A percentile compares a stretch with the other conserved stretches of the same genome.
Evolutionary conservation across 2,113 vertebrate species (phyloP).

Genomic region (Xerus inauris): DNA sequence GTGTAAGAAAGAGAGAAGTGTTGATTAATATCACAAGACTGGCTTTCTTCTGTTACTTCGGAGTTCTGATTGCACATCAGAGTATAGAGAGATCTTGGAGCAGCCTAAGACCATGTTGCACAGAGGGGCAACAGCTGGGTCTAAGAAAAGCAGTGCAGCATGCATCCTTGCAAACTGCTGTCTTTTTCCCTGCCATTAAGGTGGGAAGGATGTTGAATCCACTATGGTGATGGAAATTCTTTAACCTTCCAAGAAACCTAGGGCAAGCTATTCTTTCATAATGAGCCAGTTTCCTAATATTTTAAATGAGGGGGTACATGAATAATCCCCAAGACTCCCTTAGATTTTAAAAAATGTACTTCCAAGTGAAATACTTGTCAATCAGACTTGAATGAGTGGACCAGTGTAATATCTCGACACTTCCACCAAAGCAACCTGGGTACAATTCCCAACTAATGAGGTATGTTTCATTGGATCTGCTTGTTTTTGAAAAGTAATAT

Average conservation of each 20-base stretch:
- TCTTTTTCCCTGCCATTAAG: neutral
- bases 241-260: neutral
- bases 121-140: neutral
- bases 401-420: neutral
- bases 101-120: neutral
- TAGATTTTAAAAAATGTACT: neutral
- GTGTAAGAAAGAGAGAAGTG: neutral
- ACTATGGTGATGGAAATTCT: neutral
- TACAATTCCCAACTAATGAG: neutral
- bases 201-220: neutral
- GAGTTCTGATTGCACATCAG: neutral
- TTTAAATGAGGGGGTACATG: neutral
- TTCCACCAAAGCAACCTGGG: neutral
- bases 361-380: neutral
- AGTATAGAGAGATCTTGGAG: neutral
- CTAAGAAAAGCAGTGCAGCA: neutral
- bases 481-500: neutral
- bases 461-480: neutral
- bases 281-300: neutral
- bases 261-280: neutral
- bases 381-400: neutral
- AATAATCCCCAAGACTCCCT: neutral
- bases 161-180: neutral
- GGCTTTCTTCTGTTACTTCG: neutral
- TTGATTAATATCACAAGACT: no score